Evolutionary conservation across 1,140 invertebrate genomes (phyloP).

Genomic region (Acyrthosiphon pisum): DNA sequence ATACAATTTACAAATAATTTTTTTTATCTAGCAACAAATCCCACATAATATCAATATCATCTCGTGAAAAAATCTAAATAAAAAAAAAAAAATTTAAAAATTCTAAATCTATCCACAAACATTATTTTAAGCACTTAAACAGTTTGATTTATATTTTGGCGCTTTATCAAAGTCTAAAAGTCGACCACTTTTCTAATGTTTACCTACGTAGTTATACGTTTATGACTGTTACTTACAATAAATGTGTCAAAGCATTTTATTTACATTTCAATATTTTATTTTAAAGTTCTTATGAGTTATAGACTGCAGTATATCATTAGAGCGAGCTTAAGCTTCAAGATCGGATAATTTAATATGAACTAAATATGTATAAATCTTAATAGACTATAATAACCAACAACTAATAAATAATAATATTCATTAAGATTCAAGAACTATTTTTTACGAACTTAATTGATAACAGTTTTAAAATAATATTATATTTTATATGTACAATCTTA

Average conservation of each 20-base stretch:
- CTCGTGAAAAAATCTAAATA: no score
- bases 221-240: constrained; percentile 12
- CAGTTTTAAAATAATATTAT: neutral
- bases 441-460: neutral
- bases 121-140: neutral
- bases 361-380: neutral
- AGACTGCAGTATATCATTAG: neutral
- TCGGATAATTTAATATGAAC: neutral
- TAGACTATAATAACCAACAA: neutral
- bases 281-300: neutral
- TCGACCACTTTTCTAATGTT: neutral
- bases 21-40: neutral
- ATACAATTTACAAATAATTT: neutral
- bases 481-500: neutral
- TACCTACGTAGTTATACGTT: neutral
- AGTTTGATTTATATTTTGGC: neutral
- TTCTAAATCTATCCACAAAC: neutral
- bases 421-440: neutral
- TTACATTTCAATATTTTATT: constrained; percentile 15
- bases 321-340: neutral
- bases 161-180: neutral
- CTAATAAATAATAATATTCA: no score
- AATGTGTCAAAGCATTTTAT: neutral
- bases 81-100: no score
- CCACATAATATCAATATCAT: neutral